Percentiles rank a stretch among this genome's conserved stretches.
Conservation (phyloP, 2,888 invertebrate species). For the Tanypteryx hageni region DNA sequence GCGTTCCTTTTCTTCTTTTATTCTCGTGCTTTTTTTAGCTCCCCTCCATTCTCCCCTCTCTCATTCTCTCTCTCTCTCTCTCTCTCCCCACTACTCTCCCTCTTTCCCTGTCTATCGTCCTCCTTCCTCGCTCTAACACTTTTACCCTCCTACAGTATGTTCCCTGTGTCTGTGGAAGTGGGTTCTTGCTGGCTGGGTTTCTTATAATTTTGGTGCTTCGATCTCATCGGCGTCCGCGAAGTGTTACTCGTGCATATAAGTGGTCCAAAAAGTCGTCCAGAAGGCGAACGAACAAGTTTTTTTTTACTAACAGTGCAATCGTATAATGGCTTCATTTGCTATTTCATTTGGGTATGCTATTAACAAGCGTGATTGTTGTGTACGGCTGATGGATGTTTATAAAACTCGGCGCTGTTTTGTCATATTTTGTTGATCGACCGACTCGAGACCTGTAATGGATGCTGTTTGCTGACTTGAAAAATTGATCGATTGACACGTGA, state of each 20-base stretch:
- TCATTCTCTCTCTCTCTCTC: too few relatives aligned
- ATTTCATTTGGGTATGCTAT: constrained; percentile 23
- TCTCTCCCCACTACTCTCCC: background rate
- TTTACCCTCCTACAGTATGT: constrained; percentile 45
- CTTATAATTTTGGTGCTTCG: background rate
- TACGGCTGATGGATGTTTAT: too few relatives aligned
- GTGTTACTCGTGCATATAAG: background rate
- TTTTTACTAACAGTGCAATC: background rate
- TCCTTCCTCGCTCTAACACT: background rate
- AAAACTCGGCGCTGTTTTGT: too few relatives aligned
- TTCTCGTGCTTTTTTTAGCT: background rate
- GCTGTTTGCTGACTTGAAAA: too few relatives aligned
- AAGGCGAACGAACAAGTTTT: background rate
- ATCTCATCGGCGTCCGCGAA: background rate
- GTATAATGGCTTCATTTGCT: background rate
- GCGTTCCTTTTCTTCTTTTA: constrained; percentile 2
- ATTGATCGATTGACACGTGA: too few relatives aligned
- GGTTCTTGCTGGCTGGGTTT: background rate
- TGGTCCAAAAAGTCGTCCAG: too few relatives aligned
- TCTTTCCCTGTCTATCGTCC: background rate
- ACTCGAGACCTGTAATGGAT: too few relatives aligned
- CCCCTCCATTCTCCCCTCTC: background rate
- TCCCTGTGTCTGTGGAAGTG: constrained; percentile 29
- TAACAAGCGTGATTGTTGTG: background rate
- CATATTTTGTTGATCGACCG: too few relatives aligned